Base-by-base conservation (phyloP, 2,113 vertebrate genomes). In the Cephalopterus ornatus region DNA sequence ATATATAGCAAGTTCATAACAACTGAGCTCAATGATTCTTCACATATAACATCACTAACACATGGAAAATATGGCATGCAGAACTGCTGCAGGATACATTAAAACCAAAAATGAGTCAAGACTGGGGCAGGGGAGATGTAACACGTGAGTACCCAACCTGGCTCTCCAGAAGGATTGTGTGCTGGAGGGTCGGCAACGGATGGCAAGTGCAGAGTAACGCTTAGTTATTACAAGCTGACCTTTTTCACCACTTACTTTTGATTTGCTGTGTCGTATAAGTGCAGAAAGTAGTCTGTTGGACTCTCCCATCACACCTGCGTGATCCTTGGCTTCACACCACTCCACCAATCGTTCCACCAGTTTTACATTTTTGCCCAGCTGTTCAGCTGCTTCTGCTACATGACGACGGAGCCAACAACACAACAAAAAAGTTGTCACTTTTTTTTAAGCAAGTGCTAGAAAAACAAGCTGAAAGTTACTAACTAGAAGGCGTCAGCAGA, bases 261-360 rank as follows among this genome's bases (percentile, higher is more conserved):
- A 99, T 98, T 99, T 99, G 98, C 99, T 99, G 98, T 99, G 99
- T 85, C 99, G 98, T 89, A 99, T 99, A 76, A 99, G 99, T 8
- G 99, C 99, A 1, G 99, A 99, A 35, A 99, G 98, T 46, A 99
- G 98, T 95, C 99, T 97, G 98, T 99, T 99, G 50, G 99, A 99
- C 97, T 99, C 99, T 42, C 99, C 99, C 99, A 99, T 99, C 93
- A 99, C 99, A 32, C 99, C 99, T 4, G 99, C 99, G 0, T 99
- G 99, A 84, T 99, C 99, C 97, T 99, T 99, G 96, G 99, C 99
- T 98, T 99, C 99, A 81, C 99, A 99, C 99, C 99, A 99, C 94
- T 99, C 99, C 96, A 99, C 99, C 93, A 99, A 95, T 39, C 99
- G 98, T 95, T 99, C 98, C 94, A 99, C 99, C 97, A 99, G 97